Percentiles rank a stretch among this genome's conserved stretches.
phyloP scores from a whole-genome alignment of 2,888 invertebrate genomes.

The Girardia tigrina region DNA sequence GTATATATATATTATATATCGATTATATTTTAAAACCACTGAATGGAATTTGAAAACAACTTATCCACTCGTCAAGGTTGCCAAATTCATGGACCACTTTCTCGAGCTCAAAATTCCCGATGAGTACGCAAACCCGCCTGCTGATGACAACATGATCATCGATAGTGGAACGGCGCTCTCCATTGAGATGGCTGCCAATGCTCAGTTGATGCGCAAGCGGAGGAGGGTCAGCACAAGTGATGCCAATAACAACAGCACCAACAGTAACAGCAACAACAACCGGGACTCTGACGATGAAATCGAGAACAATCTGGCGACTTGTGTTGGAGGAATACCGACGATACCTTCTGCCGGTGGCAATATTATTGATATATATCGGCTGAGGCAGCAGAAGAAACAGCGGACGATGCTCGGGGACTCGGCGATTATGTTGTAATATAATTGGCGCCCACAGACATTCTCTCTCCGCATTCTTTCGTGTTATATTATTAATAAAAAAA shows the following conservation, averaged over 20 bases:
- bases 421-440: no score
- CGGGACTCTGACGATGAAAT: constrained; percentile 48
- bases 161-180: constrained; percentile 47
- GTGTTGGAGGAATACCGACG: constrained; percentile 59
- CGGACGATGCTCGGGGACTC: no score
- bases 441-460: no score
- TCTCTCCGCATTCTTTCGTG: no score
- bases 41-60: no score
- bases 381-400: constrained; percentile 71
- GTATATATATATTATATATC: no score
- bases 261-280: background rate
- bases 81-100: constrained; percentile 73
- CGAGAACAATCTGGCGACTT: constrained; percentile 57
- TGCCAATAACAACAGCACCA: no score
- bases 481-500: no score
- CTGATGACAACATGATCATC: constrained; percentile 36
- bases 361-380: constrained; percentile 71
- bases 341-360: constrained; percentile 44
- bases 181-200: constrained; percentile 45
- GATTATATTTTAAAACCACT: no score
- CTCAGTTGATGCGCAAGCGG: constrained; percentile 42
- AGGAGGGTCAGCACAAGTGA: no score
- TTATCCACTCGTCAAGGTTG: constrained; percentile 57
- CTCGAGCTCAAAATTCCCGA: constrained; percentile 73
- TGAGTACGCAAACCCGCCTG: constrained; percentile 40